Percentiles rank a stretch among this genome's conserved stretches.
Conservation (phyloP, 2,797 vertebrate species). For the Lagodon rhomboides region DNA sequence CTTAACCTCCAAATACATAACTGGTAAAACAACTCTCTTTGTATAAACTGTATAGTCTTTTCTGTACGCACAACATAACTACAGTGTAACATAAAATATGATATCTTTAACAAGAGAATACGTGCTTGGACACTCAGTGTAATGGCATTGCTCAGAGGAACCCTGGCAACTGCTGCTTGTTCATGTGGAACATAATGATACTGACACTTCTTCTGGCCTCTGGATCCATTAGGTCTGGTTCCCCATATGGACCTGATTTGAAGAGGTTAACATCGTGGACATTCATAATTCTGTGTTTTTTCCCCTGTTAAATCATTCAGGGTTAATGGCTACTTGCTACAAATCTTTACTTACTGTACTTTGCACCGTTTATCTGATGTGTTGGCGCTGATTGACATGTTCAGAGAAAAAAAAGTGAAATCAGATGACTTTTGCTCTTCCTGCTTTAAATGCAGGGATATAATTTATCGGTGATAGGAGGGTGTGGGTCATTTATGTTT, state of each 20-base stretch:
- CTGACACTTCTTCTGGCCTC: conserved; percentile 42
- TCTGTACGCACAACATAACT: conserved; percentile 23
- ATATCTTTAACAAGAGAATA: too few species aligned
- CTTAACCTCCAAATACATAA: conserved; percentile 23
- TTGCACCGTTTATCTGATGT: conserved; percentile 4
- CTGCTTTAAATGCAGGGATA: conserved; percentile 42
- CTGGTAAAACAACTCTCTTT: conserved; percentile 37
- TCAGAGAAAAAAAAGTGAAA: conserved; percentile 36
- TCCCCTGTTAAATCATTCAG: conserved; percentile 4
- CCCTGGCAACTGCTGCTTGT: conserved; percentile 31
- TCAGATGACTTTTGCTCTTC: conserved; percentile 25
- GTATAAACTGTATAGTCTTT: conserved; percentile 4
- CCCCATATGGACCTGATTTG: conserved; percentile 66
- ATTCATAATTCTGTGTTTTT: conserved; percentile 52
- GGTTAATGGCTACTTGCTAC: neutral
- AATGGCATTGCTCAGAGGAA: conserved; percentile 42
- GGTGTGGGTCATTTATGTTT: conserved; percentile 70
- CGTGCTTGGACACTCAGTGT: neutral
- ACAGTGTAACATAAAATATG: conserved; percentile 1
- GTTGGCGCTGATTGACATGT: conserved; percentile 38
- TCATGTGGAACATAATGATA: conserved; percentile 35
- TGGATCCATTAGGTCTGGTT: conserved; percentile 9
- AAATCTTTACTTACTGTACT: conserved; percentile 19
- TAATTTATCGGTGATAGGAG: conserved; percentile 59
- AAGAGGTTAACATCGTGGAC: conserved; percentile 51